phyloP scores from a whole-genome alignment of 2,113 vertebrate genomes.

The Melanotaenia duboulayi region DNA sequence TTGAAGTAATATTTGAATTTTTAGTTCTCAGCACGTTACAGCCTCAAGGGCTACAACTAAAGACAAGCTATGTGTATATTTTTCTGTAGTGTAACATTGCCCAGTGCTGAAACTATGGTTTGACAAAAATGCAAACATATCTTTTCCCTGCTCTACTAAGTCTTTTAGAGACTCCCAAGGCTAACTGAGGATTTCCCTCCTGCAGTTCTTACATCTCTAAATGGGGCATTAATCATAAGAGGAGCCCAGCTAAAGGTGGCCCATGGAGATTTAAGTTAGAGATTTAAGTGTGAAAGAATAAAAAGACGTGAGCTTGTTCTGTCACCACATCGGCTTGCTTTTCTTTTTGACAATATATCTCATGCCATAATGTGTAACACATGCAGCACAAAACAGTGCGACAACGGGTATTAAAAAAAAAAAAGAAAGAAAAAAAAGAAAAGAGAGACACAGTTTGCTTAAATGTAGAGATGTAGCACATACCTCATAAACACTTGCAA shows the following conservation, averaged over 20 bases:
- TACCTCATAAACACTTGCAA: too few relatives aligned
- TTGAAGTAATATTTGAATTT: background rate
- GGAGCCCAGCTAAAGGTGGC: slow-evolving; percentile 41
- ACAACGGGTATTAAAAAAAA: too few relatives aligned
- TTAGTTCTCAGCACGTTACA: slow-evolving; percentile 6
- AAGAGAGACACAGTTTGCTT: too few relatives aligned
- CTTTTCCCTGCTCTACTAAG: slow-evolving; percentile 34
- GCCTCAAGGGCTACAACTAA: slow-evolving; percentile 11
- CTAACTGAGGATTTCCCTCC: slow-evolving; percentile 53
- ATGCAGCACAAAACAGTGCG: too few relatives aligned
- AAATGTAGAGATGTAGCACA: too few relatives aligned
- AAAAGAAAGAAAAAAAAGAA: too few relatives aligned
- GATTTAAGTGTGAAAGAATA: too few relatives aligned
- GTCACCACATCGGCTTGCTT: too few relatives aligned
- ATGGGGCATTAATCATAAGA: slow-evolving; percentile 59
- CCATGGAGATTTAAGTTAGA: slow-evolving; percentile 4
- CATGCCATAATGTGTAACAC: too few relatives aligned
- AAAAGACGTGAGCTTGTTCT: too few relatives aligned
- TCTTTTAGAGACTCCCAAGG: slow-evolving; percentile 55
- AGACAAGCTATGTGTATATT: slow-evolving; percentile 22
- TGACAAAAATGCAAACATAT: slow-evolving; percentile 55
- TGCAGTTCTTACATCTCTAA: slow-evolving; percentile 50
- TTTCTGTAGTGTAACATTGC: slow-evolving; percentile 19
- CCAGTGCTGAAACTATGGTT: slow-evolving; percentile 16
- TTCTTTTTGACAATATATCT: too few relatives aligned